Percentiles rank a stretch among this genome's conserved stretches.
Conservation (phyloP, 2,888 invertebrate genomes). For the Rhamphomyia laevipes region DNA sequence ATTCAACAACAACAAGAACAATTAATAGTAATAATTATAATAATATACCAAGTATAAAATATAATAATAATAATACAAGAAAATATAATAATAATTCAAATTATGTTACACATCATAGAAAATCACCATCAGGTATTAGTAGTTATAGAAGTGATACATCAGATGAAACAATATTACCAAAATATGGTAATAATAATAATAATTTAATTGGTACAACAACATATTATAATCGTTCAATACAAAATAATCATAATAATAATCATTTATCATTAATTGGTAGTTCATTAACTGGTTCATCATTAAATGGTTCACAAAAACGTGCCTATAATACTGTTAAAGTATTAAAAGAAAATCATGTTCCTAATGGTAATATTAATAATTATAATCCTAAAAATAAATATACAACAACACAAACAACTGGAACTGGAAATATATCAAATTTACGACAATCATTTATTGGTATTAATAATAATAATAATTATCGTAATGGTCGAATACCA, state of each 20-base stretch:
- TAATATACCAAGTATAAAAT: neutral
- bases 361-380: slow-evolving; percentile 13
- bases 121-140: slow-evolving; percentile 21
- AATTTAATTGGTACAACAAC: neutral
- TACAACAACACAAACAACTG: neutral
- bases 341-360: slow-evolving; percentile 32
- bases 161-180: slow-evolving; percentile 24
- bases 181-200: slow-evolving; percentile 19
- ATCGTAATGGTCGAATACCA: slow-evolving; percentile 1
- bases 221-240: neutral
- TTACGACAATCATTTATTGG: neutral
- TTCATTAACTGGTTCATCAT: neutral
- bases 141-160: slow-evolving; percentile 20
- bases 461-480: neutral
- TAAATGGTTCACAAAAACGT: slow-evolving; percentile 28
- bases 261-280: no score
- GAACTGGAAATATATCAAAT: slow-evolving; percentile 1
- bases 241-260: neutral
- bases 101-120: slow-evolving; percentile 15
- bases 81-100: neutral
- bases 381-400: slow-evolving; percentile 1
- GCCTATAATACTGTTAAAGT: slow-evolving; percentile 27
- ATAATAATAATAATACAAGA: neutral
- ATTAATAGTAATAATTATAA: neutral
- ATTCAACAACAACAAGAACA: slow-evolving; percentile 8